A percentile compares a stretch with the other conserved stretches of the same genome.
Conservation (phyloP, 1,140 invertebrate genomes). For the Calliphora vicina region DNA sequence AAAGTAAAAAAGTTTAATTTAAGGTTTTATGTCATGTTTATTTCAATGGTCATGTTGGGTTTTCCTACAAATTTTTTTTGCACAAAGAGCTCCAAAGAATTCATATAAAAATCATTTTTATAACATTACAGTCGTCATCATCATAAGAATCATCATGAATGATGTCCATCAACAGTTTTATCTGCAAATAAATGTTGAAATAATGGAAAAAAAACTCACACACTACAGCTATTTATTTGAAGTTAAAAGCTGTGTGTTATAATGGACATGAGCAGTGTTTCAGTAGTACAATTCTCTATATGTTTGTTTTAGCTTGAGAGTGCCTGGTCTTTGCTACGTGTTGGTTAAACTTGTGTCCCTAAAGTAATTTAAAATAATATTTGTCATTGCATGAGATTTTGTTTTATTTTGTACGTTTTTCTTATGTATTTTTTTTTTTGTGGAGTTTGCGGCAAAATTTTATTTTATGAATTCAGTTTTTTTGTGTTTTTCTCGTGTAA, state of each 20-base stretch:
- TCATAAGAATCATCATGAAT: background rate
- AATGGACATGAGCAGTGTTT: too few relatives aligned
- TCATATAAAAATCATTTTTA: slow-evolving; percentile 4
- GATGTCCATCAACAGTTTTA: background rate
- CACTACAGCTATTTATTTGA: background rate
- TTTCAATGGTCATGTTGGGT: background rate
- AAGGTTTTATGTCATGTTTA: background rate
- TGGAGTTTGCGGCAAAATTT: background rate
- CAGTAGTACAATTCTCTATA: background rate
- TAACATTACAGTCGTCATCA: background rate
- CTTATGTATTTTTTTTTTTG: background rate
- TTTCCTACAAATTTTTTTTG: background rate
- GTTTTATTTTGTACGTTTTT: background rate
- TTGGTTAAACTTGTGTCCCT: background rate
- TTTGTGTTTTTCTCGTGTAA: too few relatives aligned
- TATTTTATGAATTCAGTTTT: too few relatives aligned
- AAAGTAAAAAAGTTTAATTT: background rate
- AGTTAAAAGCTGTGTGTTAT: background rate
- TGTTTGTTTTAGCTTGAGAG: too few relatives aligned
- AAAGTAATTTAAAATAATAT: slow-evolving; percentile 8
- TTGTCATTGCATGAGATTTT: background rate
- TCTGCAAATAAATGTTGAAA: background rate
- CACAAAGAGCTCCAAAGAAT: background rate
- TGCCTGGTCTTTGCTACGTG: background rate
- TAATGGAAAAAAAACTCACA: background rate